Conservation (phyloP, 2,797 vertebrate species). For the Anomalospiza imberbis region DNA sequence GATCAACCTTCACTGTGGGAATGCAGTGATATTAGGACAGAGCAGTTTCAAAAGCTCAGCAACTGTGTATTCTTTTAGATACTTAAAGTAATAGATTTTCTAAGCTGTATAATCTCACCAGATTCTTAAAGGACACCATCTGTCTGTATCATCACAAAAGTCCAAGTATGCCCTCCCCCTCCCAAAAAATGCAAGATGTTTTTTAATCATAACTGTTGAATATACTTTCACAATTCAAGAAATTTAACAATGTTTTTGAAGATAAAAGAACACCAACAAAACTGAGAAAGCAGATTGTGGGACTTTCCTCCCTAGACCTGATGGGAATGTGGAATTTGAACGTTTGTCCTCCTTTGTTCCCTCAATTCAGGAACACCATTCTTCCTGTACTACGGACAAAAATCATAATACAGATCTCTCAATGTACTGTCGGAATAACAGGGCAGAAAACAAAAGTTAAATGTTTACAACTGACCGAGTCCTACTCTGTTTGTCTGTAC, state of each 20-base stretch:
- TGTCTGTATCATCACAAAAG: conserved; percentile 14
- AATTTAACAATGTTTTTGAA: background rate
- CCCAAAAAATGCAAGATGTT: background rate
- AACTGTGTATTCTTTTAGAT: conserved; percentile 31
- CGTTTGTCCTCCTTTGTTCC: background rate
- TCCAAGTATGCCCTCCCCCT: background rate
- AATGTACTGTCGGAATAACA: background rate
- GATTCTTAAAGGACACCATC: conserved; percentile 37
- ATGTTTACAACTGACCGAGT: background rate
- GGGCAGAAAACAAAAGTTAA: background rate
- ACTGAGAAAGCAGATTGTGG: background rate
- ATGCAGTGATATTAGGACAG: background rate
- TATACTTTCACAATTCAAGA: background rate
- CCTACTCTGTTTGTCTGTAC: background rate
- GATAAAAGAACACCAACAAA: background rate
- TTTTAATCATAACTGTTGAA: background rate
- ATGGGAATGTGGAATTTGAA: background rate
- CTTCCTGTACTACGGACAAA: background rate
- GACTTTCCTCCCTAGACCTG: background rate
- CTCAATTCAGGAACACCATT: background rate
- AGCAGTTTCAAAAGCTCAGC: conserved; percentile 13
- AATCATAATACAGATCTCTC: background rate
- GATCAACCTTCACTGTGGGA: background rate
- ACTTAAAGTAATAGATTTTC: conserved; percentile 18
- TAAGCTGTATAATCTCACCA: conserved; percentile 37